These are phyloP conservation scores for Sula dactylatra DNA, from an alignment of 2,113 vertebrate species.

Conservation along the genomic window DNA sequence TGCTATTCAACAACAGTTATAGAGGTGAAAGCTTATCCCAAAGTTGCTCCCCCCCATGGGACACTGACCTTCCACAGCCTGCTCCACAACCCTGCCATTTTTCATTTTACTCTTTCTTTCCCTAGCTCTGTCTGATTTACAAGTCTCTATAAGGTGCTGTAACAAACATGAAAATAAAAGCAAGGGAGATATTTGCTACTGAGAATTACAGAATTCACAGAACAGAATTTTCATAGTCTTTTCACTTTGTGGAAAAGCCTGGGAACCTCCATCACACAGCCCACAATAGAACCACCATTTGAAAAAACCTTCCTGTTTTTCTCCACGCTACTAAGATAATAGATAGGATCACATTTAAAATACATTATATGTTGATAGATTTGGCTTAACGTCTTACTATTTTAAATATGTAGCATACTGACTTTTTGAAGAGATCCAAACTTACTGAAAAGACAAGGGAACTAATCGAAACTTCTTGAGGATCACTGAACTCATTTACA, in stretches of 20 bases:
- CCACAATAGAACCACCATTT: neutral
- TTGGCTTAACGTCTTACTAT: neutral
- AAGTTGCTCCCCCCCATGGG: rapidly evolving
- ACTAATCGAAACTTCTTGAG: neutral
- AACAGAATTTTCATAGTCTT: neutral
- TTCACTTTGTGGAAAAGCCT: neutral
- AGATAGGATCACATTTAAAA: neutral
- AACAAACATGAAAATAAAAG: neutral
- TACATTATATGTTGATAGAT: neutral
- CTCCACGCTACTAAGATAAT: neutral
- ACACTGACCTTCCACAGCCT: neutral
- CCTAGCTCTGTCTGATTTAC: neutral
- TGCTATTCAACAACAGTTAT: neutral
- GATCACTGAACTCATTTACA: neutral
- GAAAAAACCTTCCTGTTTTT: neutral
- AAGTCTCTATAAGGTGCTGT: neutral
- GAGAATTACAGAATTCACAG: neutral
- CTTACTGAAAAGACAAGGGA: neutral
- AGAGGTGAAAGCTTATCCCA: neutral
- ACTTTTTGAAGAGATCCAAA: neutral
- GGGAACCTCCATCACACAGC: neutral
- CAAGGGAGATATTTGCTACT: neutral
- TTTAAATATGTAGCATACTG: neutral
- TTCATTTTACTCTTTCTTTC: neutral
- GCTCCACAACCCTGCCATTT: neutral